Conservation (phyloP, 2,888 invertebrate genomes). For the Heliconius erato region DNA sequence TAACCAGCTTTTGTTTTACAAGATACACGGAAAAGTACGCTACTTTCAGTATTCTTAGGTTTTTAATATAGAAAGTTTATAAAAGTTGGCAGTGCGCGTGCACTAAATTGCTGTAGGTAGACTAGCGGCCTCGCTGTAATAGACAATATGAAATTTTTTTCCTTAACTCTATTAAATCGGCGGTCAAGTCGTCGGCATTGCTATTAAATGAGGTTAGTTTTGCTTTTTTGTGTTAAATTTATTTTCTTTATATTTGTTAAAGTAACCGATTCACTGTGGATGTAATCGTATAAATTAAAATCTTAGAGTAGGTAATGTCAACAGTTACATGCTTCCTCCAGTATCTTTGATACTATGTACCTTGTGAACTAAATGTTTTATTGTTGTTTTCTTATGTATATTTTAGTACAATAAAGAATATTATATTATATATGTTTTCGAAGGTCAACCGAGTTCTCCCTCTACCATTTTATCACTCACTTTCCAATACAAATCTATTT, state of each 20-base stretch:
- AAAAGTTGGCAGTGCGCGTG: constrained; percentile 14
- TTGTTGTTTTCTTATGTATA: too few species aligned
- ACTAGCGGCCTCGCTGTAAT: not conserved
- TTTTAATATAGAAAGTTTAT: constrained; percentile 27
- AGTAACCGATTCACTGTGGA: too few species aligned
- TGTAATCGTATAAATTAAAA: too few species aligned
- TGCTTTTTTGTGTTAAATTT: not conserved
- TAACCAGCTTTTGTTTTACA: not conserved
- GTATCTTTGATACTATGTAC: too few species aligned
- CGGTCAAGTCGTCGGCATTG: not conserved
- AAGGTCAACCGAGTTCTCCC: too few species aligned
- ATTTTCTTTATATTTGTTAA: not conserved
- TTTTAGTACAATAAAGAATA: too few species aligned
- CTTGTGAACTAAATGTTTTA: too few species aligned
- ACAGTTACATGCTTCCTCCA: too few species aligned
- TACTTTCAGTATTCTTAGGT: constrained; percentile 5
- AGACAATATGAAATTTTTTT: constrained; percentile 24
- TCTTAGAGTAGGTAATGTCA: too few species aligned
- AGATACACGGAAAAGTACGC: constrained; percentile 11
- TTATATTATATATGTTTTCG: too few species aligned
- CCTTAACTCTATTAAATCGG: constrained; percentile 11
- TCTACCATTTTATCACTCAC: too few species aligned
- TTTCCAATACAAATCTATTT: too few species aligned
- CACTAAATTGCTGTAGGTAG: constrained; percentile 26
- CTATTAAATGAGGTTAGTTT: not conserved